Evolutionary conservation across 2,888 invertebrate genomes (phyloP), one percentile per base, ranked within the genome.

Genomic region (Myopa tessellatipennis): DNA sequence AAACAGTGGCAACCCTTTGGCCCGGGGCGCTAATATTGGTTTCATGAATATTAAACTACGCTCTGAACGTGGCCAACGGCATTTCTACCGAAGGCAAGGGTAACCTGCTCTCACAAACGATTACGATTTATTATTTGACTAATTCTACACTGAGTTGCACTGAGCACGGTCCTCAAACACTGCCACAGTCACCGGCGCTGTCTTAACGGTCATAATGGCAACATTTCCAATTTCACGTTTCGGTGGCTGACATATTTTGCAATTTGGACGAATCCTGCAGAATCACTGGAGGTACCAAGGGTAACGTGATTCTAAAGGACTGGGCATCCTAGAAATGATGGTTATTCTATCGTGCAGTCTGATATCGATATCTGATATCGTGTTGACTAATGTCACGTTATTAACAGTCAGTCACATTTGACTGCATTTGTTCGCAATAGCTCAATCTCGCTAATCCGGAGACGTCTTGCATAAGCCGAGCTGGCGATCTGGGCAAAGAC

Each of bases 1-100:
- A 80, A 78, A 82, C 85, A 83, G 84, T 83, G 79, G 83, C 84
- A 71, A 79, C 79, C 82, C 80, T 80, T 78, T 75, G 74, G 79
- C 83, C 80, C 72, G 77, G 61, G 82, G 81, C 82, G 77, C 77
- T 80, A 76, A 78, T 82, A 82, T 82, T 80, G 81, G 83, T 81
- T 82, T 82, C 82, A 82, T 82, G 82, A 82, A 83, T 82, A 83
- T 80, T 81, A 77, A 83, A 82, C 78, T 76, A 61, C 72, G 50
- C 58, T 18, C 38, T 74, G 74, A 12, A 76, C 76, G 55, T 45
- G 26, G 36, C 70, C 60, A 16, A 77, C 67, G 61, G 73, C 68
- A 8, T 18, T 76, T 12, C 45, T 26, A 50, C 40, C 68, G 16
- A 26, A 18, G 50, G 55, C 45, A 10, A 45, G 18, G 26, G 26